Percentiles rank a stretch among this genome's conserved stretches.
Evolutionary conservation across 2,113 vertebrate species (phyloP).

Genomic region (Phocoena phocoena): DNA sequence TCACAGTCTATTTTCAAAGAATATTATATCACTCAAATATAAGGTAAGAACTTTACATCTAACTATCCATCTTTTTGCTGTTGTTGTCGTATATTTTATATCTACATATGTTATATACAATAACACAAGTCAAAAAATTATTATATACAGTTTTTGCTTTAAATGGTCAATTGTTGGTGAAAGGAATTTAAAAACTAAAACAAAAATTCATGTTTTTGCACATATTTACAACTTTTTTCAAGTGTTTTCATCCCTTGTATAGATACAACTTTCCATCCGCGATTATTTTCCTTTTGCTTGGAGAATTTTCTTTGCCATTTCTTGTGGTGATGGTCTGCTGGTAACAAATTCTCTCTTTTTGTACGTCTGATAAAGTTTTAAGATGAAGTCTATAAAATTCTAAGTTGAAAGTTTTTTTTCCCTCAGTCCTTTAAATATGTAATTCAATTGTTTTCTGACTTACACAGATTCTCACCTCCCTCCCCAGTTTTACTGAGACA

Average conservation of each 20-base stretch:
- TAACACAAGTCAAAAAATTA: neutral
- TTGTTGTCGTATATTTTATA: neutral
- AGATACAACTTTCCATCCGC: neutral
- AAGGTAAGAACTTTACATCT: neutral
- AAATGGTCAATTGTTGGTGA: neutral
- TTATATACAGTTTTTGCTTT: neutral
- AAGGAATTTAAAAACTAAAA: neutral
- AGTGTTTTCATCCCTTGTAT: neutral
- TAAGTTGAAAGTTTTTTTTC: neutral
- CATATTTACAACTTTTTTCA: no score
- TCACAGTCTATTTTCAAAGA: neutral
- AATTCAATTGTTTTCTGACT: neutral
- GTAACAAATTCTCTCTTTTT: neutral
- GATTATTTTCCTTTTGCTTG: neutral
- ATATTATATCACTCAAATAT: neutral
- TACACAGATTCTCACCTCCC: neutral
- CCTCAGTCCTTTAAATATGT: neutral
- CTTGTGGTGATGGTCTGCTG: neutral
- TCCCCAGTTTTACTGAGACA: neutral
- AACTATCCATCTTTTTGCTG: neutral
- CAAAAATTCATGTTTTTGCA: neutral
- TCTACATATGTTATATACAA: neutral
- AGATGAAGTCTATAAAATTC: neutral
- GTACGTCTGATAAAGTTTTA: neutral
- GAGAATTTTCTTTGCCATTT: neutral